phyloP scores from a whole-genome alignment of 1,140 invertebrate species.

The Ganaspis sp. region DNA sequence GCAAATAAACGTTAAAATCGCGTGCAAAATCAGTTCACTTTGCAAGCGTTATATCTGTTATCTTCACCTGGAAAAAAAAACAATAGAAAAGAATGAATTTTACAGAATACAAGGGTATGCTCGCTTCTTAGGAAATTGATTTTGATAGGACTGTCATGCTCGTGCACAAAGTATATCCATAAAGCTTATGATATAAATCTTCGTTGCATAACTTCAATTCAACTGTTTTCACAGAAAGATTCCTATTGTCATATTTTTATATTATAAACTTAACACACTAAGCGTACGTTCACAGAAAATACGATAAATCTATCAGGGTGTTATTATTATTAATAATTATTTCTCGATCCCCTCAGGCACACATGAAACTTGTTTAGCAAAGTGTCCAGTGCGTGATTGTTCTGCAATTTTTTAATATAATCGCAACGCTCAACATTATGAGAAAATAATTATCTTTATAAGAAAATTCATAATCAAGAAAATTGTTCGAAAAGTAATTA shows the following conservation, averaged over 20 bases:
- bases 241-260: neutral
- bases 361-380: neutral
- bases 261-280: neutral
- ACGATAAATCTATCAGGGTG: neutral
- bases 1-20: neutral
- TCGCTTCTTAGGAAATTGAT: neutral
- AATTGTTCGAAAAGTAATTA: no score
- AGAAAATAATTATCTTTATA: neutral
- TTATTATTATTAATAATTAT: slow-evolving; percentile 29
- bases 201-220: slow-evolving; percentile 2
- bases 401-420: neutral
- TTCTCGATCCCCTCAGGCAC: neutral
- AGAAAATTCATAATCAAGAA: no score
- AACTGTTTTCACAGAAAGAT: neutral
- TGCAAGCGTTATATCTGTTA: neutral
- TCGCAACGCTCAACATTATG: neutral
- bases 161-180: neutral
- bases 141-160: neutral
- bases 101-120: neutral
- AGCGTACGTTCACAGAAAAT: neutral
- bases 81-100: neutral
- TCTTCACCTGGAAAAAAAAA: neutral
- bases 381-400: neutral
- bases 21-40: slow-evolving; percentile 9
- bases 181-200: slow-evolving; percentile 13